phyloP scores from a whole-genome alignment of 2,888 invertebrate species.

The Philhelius pedissequus region DNA sequence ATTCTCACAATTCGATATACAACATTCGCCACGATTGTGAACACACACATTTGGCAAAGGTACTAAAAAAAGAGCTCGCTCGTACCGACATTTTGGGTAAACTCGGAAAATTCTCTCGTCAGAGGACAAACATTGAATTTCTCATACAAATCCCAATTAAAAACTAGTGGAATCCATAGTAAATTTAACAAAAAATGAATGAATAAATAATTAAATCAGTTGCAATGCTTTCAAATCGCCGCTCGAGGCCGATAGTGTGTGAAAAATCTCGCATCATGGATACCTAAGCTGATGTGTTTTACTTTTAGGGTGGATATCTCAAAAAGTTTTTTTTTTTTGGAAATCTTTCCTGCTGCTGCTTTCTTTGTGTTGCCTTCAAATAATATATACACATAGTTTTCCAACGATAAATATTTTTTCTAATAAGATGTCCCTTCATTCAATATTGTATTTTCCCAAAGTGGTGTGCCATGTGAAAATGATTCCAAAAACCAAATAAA shows the following conservation, averaged over 20 bases:
- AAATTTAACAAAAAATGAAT: slow-evolving; percentile 45
- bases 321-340: slow-evolving; percentile 28
- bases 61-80: slow-evolving; percentile 61
- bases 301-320: slow-evolving; percentile 66
- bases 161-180: slow-evolving; percentile 34
- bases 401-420: slow-evolving; percentile 36
- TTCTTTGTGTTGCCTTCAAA: slow-evolving; percentile 56
- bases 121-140: slow-evolving; percentile 58
- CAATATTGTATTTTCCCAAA: slow-evolving; percentile 10
- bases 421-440: slow-evolving; percentile 59
- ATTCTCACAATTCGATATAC: slow-evolving; percentile 28
- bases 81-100: slow-evolving; percentile 69
- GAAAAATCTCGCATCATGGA: slow-evolving; percentile 61
- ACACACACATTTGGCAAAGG: slow-evolving; percentile 36
- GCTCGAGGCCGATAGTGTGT: slow-evolving; percentile 52
- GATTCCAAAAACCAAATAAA: slow-evolving; percentile 42
- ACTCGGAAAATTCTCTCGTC: slow-evolving; percentile 66
- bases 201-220: slow-evolving; percentile 42
- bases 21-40: slow-evolving; percentile 41
- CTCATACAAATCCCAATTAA: slow-evolving; percentile 35
- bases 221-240: slow-evolving; percentile 5
- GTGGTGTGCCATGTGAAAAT: slow-evolving; percentile 54
- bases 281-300: slow-evolving; percentile 55
- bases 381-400: slow-evolving; percentile 36
- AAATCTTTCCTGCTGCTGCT: slow-evolving; percentile 32